These are phyloP conservation scores for Brotula barbata DNA, from an alignment of 2,797 vertebrate genomes.

Conservation along the genomic window DNA sequence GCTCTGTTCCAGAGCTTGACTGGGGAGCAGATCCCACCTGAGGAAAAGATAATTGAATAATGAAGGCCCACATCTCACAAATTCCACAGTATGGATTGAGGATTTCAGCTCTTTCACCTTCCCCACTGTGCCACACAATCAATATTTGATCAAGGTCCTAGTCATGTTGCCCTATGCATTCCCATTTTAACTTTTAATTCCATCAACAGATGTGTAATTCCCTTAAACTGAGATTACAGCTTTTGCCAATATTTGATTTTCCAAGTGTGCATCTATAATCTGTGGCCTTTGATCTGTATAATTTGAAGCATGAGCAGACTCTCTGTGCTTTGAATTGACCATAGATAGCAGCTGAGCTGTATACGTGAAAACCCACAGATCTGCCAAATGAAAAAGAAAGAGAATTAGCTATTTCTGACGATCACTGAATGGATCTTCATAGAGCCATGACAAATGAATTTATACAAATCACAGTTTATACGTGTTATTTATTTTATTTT, in stretches of 20 bases:
- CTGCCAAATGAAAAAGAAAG: background rate
- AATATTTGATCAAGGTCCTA: slow-evolving; percentile 74
- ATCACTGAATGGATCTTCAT: background rate
- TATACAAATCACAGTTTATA: background rate
- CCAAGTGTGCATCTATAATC: slow-evolving; percentile 39
- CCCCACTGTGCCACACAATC: slow-evolving; percentile 62
- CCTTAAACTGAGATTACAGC: slow-evolving; percentile 40
- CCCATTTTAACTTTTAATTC: slow-evolving; percentile 54
- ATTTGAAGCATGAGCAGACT: slow-evolving; percentile 41
- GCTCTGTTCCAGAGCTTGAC: slow-evolving; percentile 55
- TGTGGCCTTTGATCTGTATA: slow-evolving; percentile 54
- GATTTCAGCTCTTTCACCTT: slow-evolving; percentile 68
- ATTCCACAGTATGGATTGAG: slow-evolving; percentile 60
- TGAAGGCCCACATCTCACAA: slow-evolving; percentile 45
- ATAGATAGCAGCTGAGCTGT: background rate
- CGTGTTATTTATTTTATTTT: too few species aligned
- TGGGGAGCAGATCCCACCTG: slow-evolving; percentile 47
- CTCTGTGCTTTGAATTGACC: slow-evolving; percentile 16
- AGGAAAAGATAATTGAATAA: slow-evolving; percentile 75
- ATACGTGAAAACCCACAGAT: slow-evolving; percentile 6
- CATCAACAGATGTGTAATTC: slow-evolving; percentile 35
- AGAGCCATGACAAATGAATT: too few species aligned
- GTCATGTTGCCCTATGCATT: slow-evolving; percentile 41
- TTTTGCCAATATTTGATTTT: slow-evolving; percentile 70
- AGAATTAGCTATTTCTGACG: background rate